These are phyloP conservation scores for Oreochromis niloticus DNA, from an alignment of 2,113 vertebrate species.

Conservation along the genomic window DNA sequence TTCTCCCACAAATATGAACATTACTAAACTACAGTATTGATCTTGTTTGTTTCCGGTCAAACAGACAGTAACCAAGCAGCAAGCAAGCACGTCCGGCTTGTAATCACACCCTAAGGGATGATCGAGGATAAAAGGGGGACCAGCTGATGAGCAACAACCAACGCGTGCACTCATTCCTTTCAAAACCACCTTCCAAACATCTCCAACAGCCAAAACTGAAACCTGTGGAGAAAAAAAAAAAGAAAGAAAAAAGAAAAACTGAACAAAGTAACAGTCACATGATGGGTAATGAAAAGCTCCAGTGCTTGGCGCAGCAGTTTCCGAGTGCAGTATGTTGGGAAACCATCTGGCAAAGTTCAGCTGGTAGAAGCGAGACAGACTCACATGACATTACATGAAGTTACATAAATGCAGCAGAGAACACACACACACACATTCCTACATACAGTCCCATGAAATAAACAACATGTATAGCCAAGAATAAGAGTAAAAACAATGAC, in stretches of 20 bases:
- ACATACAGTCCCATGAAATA: constrained; percentile 17
- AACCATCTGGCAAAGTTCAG: neutral
- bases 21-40: constrained; percentile 3
- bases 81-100: constrained; percentile 1
- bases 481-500: constrained; percentile 59
- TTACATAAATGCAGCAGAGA: neutral
- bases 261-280: constrained; percentile 15
- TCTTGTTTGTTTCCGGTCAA: constrained; percentile 21
- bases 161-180: constrained; percentile 62
- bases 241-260: constrained; percentile 4
- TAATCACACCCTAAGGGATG: constrained; percentile 21
- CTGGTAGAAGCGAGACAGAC: neutral
- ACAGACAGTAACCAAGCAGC: constrained; percentile 26
- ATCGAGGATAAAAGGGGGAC: constrained; percentile 31
- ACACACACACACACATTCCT: neutral
- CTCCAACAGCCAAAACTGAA: constrained; percentile 56
- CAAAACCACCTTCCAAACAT: constrained; percentile 62
- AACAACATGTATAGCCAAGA: constrained; percentile 45
- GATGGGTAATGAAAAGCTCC: neutral
- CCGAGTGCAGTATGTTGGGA: neutral
- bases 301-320: neutral
- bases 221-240: constrained; percentile 54
- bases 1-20: constrained; percentile 27
- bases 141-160: constrained; percentile 52
- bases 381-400: neutral